These are phyloP conservation scores for Pantherophis alleghaniensis DNA, from an alignment of 2,797 vertebrate genomes.

Conservation along the genomic window DNA sequence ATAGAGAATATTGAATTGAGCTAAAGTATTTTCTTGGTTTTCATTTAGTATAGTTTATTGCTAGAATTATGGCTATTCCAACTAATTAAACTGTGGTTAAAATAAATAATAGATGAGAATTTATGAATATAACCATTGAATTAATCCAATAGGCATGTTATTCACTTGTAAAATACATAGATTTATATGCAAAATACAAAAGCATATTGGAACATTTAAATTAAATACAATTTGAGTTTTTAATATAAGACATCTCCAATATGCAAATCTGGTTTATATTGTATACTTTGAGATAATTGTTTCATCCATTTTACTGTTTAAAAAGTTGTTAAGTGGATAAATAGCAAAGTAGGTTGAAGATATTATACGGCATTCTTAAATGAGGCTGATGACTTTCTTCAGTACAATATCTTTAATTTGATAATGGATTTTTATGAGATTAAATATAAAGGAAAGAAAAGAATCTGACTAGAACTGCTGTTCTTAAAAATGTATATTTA, in stretches of 20 bases:
- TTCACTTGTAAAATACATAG: slow-evolving; percentile 5
- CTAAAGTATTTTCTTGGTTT: not conserved
- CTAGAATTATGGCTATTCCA: not conserved
- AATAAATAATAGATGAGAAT: not conserved
- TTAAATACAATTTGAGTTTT: not conserved
- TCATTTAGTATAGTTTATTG: not conserved
- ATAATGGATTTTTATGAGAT: slow-evolving; percentile 38
- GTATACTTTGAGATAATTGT: slow-evolving; percentile 44
- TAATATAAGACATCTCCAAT: not conserved
- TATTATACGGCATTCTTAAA: slow-evolving; percentile 35
- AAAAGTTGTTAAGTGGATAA: slow-evolving; percentile 46
- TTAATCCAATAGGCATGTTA: not conserved
- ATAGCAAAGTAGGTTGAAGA: slow-evolving; percentile 42
- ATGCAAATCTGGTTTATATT: not conserved
- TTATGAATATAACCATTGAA: not conserved
- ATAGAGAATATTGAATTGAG: not conserved
- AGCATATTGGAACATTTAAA: not conserved
- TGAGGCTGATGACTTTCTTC: slow-evolving; percentile 39
- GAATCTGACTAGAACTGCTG: slow-evolving; percentile 23
- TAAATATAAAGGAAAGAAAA: slow-evolving; percentile 49
- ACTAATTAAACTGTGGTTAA: not conserved
- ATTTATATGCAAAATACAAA: not conserved
- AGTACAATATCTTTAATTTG: slow-evolving; percentile 2
- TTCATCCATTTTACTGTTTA: slow-evolving; percentile 29
- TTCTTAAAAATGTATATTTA: slow-evolving; percentile 47